Evolutionary conservation across 2,888 invertebrate species (phyloP).

Genomic region (Cyclophora punctaria): DNA sequence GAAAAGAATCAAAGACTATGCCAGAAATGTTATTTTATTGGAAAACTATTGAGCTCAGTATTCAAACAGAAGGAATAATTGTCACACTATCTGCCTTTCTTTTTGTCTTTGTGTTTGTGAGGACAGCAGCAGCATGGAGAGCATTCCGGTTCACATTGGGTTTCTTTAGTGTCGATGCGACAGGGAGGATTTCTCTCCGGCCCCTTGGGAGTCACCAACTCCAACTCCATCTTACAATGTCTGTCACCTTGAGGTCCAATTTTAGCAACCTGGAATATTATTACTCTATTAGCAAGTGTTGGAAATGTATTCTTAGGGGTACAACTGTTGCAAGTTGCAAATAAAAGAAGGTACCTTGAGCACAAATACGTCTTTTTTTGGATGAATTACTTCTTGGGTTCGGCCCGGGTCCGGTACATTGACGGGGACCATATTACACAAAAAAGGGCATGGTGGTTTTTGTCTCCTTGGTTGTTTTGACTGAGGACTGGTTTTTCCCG

Average conservation of each 20-base stretch:
- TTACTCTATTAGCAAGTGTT: too few relatives aligned
- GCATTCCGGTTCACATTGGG: conserved; percentile 52
- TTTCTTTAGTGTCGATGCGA: conserved; percentile 56
- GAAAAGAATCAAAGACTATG: too few relatives aligned
- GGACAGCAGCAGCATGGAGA: conserved; percentile 41
- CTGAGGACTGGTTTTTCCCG: conserved; percentile 5
- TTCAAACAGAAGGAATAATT: too few relatives aligned
- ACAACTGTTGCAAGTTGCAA: not conserved
- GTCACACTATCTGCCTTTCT: conserved; percentile 20
- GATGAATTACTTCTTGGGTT: conserved; percentile 67
- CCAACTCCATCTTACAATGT: conserved; percentile 75
- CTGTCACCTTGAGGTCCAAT: conserved; percentile 55
- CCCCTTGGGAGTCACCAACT: conserved; percentile 79
- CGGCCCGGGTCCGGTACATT: conserved; percentile 45
- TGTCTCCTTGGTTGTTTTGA: not conserved
- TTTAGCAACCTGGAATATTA: conserved; percentile 46
- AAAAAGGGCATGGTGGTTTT: conserved; percentile 36
- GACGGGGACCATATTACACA: conserved; percentile 43
- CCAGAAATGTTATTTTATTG: too few relatives aligned
- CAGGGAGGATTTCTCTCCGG: conserved; percentile 67
- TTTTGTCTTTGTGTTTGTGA: conserved; percentile 25
- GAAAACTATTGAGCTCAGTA: too few relatives aligned
- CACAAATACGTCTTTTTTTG: conserved; percentile 77
- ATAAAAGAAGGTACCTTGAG: conserved; percentile 57
- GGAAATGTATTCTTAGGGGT: too few relatives aligned